Evolutionary conservation across 2,797 vertebrate species (phyloP), one percentile per base, ranked within the genome.

Genomic region (Gadopsis marmoratus): DNA sequence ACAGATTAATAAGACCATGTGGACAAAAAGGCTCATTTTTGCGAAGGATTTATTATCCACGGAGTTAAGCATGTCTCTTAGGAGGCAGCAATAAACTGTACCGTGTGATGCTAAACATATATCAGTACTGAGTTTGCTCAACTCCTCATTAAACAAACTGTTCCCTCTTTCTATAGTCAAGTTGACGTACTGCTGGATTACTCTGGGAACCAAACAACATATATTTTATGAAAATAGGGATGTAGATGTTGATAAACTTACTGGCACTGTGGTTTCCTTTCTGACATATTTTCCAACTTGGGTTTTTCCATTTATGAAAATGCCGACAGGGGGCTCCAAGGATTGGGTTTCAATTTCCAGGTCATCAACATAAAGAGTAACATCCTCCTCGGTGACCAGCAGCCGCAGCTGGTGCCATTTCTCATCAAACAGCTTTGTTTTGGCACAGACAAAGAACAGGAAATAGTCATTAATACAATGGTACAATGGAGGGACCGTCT

Each of bases 271-370:
- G 88, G 97, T 97, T 91, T 98, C 97, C 91, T 98, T 99, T 55
- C 92, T 94, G 92, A 97, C 95, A 80, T 99, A 99, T 86, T 99
- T 99, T 90, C 98, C 98, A 86, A 99, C 96, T 95, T 99, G 98
- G 12, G 97, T 99, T 91, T 97, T 94, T 84, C 98, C 98, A 71
- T 96, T 98, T 84, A 98, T 97, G 88, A 98, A 99, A 91, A 99
- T 99, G 67, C 98, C 98, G 84, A 96, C 92, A 83, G 97, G 96
- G 71, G 97, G 96, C 85, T 97, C 94, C 67, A 99, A 89, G 37
- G 95, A 60, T 75, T 96, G 94, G 0, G 37, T 95, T 92, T 98
- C 96, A 70, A 97, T 94, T 94, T 96, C 96, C 93, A 97, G 94
- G 87, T 97, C 96, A 90, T 99, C 98, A 9, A 99, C 95, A 84